Percentiles rank a stretch among this genome's conserved stretches.
Conservation (phyloP, 1,140 invertebrate species). For the Wasmannia auropunctata region DNA sequence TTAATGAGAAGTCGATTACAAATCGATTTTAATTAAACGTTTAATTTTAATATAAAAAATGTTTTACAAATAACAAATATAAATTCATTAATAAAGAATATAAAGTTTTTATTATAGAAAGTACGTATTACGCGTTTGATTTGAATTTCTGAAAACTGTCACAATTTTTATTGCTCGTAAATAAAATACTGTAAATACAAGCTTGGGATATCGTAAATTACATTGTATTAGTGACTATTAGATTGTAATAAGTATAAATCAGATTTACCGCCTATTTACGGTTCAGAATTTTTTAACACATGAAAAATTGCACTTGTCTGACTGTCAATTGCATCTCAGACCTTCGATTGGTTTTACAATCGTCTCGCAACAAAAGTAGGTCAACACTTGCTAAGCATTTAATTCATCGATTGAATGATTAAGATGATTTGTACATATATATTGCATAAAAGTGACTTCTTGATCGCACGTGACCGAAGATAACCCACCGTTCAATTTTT, state of each 20-base stretch:
- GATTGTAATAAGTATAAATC: not conserved
- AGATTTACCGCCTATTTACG: not conserved
- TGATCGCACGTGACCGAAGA: not conserved
- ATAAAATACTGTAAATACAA: not conserved
- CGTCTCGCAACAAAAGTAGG: not conserved
- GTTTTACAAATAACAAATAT: not conserved
- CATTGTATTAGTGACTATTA: not conserved
- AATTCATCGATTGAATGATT: not conserved
- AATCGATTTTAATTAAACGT: not conserved
- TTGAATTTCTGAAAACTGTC: not conserved
- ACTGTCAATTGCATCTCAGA: not conserved
- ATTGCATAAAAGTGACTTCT: not conserved
- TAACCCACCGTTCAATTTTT: not conserved
- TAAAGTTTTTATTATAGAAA: not conserved
- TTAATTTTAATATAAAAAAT: not conserved
- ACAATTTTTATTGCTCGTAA: not conserved
- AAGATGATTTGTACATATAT: not conserved
- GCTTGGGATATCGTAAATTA: not conserved
- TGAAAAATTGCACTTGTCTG: not conserved
- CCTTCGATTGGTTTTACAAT: not conserved
- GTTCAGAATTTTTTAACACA: no score
- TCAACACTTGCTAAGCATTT: not conserved
- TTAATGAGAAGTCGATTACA: not conserved
- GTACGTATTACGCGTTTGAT: not conserved
- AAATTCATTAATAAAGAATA: not conserved